A percentile compares a stretch with the other conserved stretches of the same genome.
phyloP scores from a whole-genome alignment of 2,888 invertebrate species.

The Campopleginae sp. region DNA sequence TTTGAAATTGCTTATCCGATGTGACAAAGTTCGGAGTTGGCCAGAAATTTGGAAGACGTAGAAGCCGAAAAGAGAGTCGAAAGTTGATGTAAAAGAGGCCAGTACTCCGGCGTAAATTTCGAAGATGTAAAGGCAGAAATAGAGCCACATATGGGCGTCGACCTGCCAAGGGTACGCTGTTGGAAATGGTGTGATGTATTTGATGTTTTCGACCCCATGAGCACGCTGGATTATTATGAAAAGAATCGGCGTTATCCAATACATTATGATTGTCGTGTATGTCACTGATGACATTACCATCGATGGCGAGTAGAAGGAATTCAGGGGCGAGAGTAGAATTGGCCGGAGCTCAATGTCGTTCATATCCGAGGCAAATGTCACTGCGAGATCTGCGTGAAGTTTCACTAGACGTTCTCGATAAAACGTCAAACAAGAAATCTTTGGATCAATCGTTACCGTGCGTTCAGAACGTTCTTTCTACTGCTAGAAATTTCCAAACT shows the following conservation, averaged over 20 bases:
- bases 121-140: conserved; percentile 8
- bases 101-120: not conserved
- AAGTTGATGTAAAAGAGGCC: not conserved
- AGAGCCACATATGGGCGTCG: conserved; percentile 34
- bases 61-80: conserved; percentile 67
- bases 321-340: conserved; percentile 21
- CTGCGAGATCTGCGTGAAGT: conserved; percentile 11
- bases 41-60: conserved; percentile 72
- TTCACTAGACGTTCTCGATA: conserved; percentile 39
- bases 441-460: not conserved
- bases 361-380: conserved; percentile 4
- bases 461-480: not conserved
- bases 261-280: conserved; percentile 23
- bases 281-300: conserved; percentile 36
- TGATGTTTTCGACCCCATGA: conserved; percentile 27
- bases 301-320: conserved; percentile 22
- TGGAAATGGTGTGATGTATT: conserved; percentile 62
- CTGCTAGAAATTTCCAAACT: not conserved
- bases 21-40: conserved; percentile 63
- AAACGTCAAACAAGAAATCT: conserved; percentile 43
- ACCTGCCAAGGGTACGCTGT: conserved; percentile 68
- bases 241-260: conserved; percentile 36
- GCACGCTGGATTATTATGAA: conserved; percentile 30
- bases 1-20: conserved; percentile 43
- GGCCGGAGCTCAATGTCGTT: conserved; percentile 27